Base-by-base conservation (phyloP, 2,888 invertebrate genomes). In the Carterocephalus palaemon region DNA sequence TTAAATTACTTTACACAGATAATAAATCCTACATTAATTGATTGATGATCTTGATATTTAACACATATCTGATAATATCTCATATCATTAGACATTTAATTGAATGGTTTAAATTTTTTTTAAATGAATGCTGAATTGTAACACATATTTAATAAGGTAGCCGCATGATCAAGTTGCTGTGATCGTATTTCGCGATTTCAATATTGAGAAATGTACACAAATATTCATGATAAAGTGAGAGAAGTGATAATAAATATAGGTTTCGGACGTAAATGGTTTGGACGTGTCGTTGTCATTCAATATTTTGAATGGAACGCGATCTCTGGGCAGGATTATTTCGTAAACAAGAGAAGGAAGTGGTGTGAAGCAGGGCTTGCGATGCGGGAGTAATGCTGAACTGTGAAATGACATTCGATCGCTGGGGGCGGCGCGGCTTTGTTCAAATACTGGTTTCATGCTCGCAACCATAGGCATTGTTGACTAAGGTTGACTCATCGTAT, bases 381-480 rank as follows among this genome's bases (percentile, higher is more conserved):
- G 69, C 64, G 69, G 68, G 68, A 75, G 78, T 74, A 78, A 79
- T 78, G 74, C 64, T 67, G 64, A 70, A 66, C 71, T 60, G 68
- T 57, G 70, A 58, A 76, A 74, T 80, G 80, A 78, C 78, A 78
- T 67, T 61, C 57, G 53, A 70, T 70, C 56, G 80, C 84, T 65
- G 53, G 57, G 57, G 78, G 82, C 79, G 64, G 56, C 66, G 74
- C 59, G 51, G 63, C 80, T 81, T 79, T 84, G 81, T 75, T 69
- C 74, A 79, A 83, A 82, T 76, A 82, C 63, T 62, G 55, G 59
- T 57, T 60, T 53, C 53, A 58, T 55, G 53, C 58, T 48, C 56
- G 57, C 56, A 59, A 62, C 64, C 54, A 53, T 52, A 51, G 64
- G 64, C 59, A 53, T 49, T 60, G 64, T 55, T 60, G 54, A 48